A percentile compares a stretch with the other conserved stretches of the same genome.
Conservation (phyloP, 2,888 invertebrate species). For the Dryobotodes eremita region DNA sequence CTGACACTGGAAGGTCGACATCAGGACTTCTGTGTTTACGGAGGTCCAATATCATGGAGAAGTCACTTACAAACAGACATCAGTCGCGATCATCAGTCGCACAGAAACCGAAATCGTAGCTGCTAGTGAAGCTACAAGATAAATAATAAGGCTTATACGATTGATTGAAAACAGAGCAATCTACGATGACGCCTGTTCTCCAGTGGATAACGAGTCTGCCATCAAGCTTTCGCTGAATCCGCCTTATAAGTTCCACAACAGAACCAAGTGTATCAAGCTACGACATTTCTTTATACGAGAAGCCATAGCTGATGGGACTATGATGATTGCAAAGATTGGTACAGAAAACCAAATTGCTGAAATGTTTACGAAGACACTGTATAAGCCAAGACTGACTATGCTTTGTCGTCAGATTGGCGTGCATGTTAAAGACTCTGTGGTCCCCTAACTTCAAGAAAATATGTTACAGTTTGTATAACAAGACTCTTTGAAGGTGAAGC, state of each 20-base stretch:
- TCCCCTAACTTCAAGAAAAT: not conserved
- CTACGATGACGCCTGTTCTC: not conserved
- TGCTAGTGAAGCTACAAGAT: not conserved
- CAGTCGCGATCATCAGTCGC: not conserved
- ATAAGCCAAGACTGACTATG: conserved; percentile 2
- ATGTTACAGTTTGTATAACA: not conserved
- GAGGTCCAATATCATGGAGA: conserved; percentile 4
- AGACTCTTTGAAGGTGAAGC: not conserved
- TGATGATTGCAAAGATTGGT: too few relatives aligned
- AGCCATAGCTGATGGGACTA: too few relatives aligned
- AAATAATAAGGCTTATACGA: not conserved
- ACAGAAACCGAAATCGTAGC: not conserved
- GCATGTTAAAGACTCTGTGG: not conserved
- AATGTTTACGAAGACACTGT: not conserved
- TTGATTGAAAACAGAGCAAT: conserved; percentile 10
- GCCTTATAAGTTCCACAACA: too few relatives aligned
- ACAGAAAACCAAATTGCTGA: not conserved
- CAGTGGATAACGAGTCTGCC: not conserved
- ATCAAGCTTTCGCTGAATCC: too few relatives aligned
- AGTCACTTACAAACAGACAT: conserved; percentile 8
- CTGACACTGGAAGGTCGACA: not conserved
- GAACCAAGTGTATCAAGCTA: too few relatives aligned
- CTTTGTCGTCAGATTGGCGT: not conserved
- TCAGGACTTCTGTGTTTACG: not conserved
- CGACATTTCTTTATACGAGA: too few relatives aligned